A percentile compares a stretch with the other conserved stretches of the same genome.
phyloP scores from a whole-genome alignment of 2,888 invertebrate species.

The Tetragnatha montana region DNA sequence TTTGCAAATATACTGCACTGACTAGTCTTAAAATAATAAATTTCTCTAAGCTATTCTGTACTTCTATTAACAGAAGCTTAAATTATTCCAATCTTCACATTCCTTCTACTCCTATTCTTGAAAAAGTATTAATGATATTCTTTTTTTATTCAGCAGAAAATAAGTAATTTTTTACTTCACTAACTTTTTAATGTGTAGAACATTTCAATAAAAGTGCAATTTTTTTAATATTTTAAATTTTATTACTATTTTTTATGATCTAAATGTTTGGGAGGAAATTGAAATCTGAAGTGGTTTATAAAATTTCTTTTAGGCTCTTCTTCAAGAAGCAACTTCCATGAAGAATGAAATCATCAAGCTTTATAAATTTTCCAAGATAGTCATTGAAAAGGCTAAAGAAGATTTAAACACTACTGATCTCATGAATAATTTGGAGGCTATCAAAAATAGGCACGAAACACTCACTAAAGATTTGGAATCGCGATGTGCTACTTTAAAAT shows the following conservation, averaged over 20 bases:
- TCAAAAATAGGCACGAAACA: slow-evolving; percentile 86
- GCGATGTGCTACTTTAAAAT: slow-evolving; percentile 86
- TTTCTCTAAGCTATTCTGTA: too few relatives aligned
- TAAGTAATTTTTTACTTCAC: neutral
- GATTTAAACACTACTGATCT: slow-evolving; percentile 85
- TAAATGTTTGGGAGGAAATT: neutral
- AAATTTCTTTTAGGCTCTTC: slow-evolving; percentile 76
- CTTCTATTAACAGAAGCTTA: too few relatives aligned
- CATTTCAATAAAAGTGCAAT: neutral
- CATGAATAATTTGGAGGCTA: slow-evolving; percentile 85
- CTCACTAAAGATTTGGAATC: slow-evolving; percentile 86
- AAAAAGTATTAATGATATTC: too few relatives aligned
- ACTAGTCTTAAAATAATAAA: too few relatives aligned
- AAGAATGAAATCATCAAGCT: slow-evolving; percentile 84
- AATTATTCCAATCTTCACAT: too few relatives aligned
- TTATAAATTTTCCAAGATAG: slow-evolving; percentile 84
- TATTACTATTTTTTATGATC: neutral
- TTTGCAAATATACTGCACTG: too few relatives aligned
- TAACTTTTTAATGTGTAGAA: neutral
- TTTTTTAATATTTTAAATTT: neutral
- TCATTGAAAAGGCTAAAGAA: slow-evolving; percentile 85
- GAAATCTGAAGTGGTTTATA: neutral
- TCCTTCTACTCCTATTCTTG: too few relatives aligned
- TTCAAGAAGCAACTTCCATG: slow-evolving; percentile 87
- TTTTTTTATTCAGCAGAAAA: too few relatives aligned